Conservation (phyloP, 2,113 vertebrate species). For the Sturnus vulgaris region DNA sequence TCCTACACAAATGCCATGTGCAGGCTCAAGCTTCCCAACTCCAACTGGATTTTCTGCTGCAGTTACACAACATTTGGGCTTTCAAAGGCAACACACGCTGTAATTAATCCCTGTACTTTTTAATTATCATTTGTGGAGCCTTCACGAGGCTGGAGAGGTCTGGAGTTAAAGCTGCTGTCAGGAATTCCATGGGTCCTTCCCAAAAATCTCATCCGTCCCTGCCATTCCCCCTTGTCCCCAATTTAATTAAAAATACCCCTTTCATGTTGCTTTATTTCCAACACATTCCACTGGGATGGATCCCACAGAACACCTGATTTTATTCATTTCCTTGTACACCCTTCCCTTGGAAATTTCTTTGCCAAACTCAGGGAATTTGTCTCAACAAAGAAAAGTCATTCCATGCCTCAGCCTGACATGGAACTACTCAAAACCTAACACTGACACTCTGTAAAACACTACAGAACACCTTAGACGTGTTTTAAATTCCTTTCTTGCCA, state of each 20-base stretch:
- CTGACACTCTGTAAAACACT: neutral
- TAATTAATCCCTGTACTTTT: neutral
- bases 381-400: neutral
- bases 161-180: neutral
- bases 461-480: fast-evolving
- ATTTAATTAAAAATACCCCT: neutral
- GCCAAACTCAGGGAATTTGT: neutral
- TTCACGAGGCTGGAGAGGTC: neutral
- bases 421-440: neutral
- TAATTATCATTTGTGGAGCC: neutral
- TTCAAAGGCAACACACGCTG: neutral
- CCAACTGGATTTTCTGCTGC: neutral
- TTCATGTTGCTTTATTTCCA: neutral
- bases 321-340: fast-evolving
- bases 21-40: neutral
- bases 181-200: neutral
- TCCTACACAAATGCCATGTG: neutral
- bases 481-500: neutral
- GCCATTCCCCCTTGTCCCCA: neutral
- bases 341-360: neutral
- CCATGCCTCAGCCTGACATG: neutral
- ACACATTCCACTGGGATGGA: neutral
- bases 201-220: neutral
- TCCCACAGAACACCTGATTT: neutral
- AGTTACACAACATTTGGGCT: neutral